Evolutionary conservation across 2,888 invertebrate species (phyloP), one percentile per base, ranked within the genome.

Genomic region (Drosophila fungiperda): DNA sequence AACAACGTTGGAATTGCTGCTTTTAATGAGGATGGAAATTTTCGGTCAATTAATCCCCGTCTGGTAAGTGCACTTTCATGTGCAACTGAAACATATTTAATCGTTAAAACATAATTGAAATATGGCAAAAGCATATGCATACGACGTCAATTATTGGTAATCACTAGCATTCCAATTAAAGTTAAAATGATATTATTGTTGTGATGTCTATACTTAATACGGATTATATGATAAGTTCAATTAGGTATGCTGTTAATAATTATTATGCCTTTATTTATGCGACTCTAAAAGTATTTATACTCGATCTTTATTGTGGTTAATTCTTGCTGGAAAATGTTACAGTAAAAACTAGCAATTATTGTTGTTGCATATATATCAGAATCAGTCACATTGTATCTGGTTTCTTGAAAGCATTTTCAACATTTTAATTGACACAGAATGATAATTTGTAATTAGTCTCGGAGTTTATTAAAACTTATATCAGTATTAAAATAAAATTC

Each of bases 71-170:
- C 87, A 82, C 66, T 70, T 73, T 67, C 70, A 79, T 79, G 78
- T 71, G 66, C 54, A 66, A 53, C 62, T 63, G 58, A 60, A 78
- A 73, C 76, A 81, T 82, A 73, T 79, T 70, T 79, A 73, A 83
- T 80, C 76, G 77, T 82, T 79, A 73, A 80, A 67, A 65, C 50
- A 80, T 78, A 80, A 80, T 80, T 80, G 76, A 80, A 59, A 59
- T 76, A 63, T 58, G 33, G 77, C 59, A 60, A 72, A 65, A 52
- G 23, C 54, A 58, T 68, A 52, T 29, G 3, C 26, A 23, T 38
- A n/a, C n/a, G 12, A 71, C 42, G 52, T 65, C 40, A 59, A 59
- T 42, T 50, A 68, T 58, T 50, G 66, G 70, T 35, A 40, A 66
- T 62, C 63, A 53, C 59, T 36, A 53, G 38, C 35, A 62, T 48